Base-by-base conservation (phyloP, 2,797 vertebrate species). In the Danionella dracula region DNA sequence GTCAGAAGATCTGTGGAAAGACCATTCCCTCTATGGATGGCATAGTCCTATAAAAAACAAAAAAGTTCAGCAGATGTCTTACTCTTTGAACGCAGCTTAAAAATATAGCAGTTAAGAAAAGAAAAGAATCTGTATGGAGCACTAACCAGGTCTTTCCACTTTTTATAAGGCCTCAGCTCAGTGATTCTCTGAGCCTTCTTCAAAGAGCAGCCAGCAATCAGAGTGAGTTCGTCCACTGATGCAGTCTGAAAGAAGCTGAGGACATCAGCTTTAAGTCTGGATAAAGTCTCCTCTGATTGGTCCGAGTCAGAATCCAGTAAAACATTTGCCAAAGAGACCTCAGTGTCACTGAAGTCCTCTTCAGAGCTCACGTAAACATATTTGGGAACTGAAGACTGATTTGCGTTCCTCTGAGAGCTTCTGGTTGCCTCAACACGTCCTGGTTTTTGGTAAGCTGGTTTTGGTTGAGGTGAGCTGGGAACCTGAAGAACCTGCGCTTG, bases 151-250 rank as follows among this genome's bases (percentile, higher is more conserved):
- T 85, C 48, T 79, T 89, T 88, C 92, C 91, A 94, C 67, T 74
- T 89, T 73, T 90, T 85, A 87, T 91, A 93, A 77, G 92, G 92
- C 82, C 91, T 89, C 82, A 93, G 87, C 48, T 88, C 90, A 42
- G 85, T 85, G 81, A 94, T 90, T 83, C 87, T 93, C 82, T 92
- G 88, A 84, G 88, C 90, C 76, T 92, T 94, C 80, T 90, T 92
- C 77, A 90, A 79, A 72, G 92, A 93, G 70, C 92, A 94, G 73
- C 90, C 89, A 41, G 89, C 85, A 75, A 93, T 93, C 72, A 93
- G 78, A 53, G 84, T 82, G 70, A 94, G 88, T 69, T 94, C 92
- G 0, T 87, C 84, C 6, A 75, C 70, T 1, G 90, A 91, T 50
- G 91, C 90, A 54, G 82, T 87, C 71, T 92, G 89, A 53, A 94